A percentile compares a stretch with the other conserved stretches of the same genome.
These are phyloP conservation scores for Danio kyathit DNA, from an alignment of 2,797 vertebrate genomes.

Conservation along the genomic window DNA sequence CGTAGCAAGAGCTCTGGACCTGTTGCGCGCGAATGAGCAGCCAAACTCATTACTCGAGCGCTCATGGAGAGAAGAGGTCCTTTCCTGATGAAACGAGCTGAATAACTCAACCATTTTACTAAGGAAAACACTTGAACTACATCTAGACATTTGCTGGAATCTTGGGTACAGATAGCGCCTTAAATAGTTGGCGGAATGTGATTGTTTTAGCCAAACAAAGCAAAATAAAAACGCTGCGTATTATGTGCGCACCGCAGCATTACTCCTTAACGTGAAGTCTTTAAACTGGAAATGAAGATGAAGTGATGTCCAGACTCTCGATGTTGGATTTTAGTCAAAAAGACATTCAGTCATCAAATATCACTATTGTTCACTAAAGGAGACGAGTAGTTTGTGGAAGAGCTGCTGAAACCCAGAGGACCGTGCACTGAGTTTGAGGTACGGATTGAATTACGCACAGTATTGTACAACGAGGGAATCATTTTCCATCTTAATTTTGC, in stretches of 20 bases:
- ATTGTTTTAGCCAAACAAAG: background rate
- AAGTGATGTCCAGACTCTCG: constrained; percentile 30
- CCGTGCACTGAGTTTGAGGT: background rate
- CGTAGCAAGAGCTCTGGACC: constrained; percentile 5
- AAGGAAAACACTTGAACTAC: background rate
- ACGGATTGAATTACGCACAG: background rate
- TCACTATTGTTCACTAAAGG: background rate
- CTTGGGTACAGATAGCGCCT: background rate
- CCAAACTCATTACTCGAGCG: background rate
- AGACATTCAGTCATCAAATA: background rate
- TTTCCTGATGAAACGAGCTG: constrained; percentile 1
- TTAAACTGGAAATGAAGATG: constrained; percentile 5
- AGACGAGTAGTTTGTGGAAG: background rate
- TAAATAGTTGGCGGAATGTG: background rate
- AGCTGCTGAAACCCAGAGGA: background rate
- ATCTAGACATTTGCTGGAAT: background rate
- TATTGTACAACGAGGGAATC: background rate
- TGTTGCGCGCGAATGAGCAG: constrained; percentile 8
- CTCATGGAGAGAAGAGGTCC: constrained; percentile 10
- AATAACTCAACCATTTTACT: background rate
- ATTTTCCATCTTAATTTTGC: background rate
- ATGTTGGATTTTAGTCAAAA: constrained; percentile 28
- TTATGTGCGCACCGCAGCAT: background rate
- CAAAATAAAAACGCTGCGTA: background rate
- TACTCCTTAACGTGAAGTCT: background rate